Percentiles rank a stretch among this genome's conserved stretches.
phyloP scores from a whole-genome alignment of 2,888 invertebrate species.

The Agrenia bidenticulata region DNA sequence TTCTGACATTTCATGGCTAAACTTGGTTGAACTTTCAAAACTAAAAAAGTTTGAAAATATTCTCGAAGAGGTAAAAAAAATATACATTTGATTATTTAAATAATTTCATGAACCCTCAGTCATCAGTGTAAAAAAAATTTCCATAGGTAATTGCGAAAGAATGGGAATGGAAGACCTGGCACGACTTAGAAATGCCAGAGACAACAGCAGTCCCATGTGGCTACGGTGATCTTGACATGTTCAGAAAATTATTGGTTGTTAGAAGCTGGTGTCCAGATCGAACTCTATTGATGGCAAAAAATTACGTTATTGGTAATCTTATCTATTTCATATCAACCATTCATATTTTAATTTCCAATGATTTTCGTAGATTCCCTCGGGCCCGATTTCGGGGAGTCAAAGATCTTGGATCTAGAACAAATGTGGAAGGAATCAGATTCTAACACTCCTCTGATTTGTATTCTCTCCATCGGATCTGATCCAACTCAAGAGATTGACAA shows the following conservation, averaged over 20 bases:
- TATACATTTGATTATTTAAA: slow-evolving; percentile 3
- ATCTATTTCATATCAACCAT: slow-evolving; percentile 18
- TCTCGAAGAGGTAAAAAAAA: slow-evolving; percentile 66
- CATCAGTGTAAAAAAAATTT: neutral
- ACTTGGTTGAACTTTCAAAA: slow-evolving; percentile 89
- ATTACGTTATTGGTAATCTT: slow-evolving; percentile 75
- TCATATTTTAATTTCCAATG: neutral
- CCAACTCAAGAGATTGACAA: slow-evolving; percentile 84
- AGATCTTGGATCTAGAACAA: slow-evolving; percentile 80
- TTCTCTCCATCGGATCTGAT: slow-evolving; percentile 89
- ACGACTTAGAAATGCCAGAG: slow-evolving; percentile 90
- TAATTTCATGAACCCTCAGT: too few relatives aligned
- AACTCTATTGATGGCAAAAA: slow-evolving; percentile 87
- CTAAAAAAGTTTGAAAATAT: slow-evolving; percentile 76
- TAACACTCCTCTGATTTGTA: slow-evolving; percentile 84
- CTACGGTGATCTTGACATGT: slow-evolving; percentile 83
- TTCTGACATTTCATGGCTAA: slow-evolving; percentile 92
- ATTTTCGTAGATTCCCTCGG: slow-evolving; percentile 79
- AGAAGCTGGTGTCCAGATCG: slow-evolving; percentile 95
- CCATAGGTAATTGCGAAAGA: slow-evolving; percentile 75
- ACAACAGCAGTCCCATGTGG: slow-evolving; percentile 87
- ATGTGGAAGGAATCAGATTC: slow-evolving; percentile 83
- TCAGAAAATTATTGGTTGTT: slow-evolving; percentile 79
- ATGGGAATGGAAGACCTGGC: slow-evolving; percentile 85
- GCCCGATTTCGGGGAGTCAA: slow-evolving; percentile 79